Conservation (phyloP, 2,888 invertebrate genomes). For the Cremastinae sp. region DNA sequence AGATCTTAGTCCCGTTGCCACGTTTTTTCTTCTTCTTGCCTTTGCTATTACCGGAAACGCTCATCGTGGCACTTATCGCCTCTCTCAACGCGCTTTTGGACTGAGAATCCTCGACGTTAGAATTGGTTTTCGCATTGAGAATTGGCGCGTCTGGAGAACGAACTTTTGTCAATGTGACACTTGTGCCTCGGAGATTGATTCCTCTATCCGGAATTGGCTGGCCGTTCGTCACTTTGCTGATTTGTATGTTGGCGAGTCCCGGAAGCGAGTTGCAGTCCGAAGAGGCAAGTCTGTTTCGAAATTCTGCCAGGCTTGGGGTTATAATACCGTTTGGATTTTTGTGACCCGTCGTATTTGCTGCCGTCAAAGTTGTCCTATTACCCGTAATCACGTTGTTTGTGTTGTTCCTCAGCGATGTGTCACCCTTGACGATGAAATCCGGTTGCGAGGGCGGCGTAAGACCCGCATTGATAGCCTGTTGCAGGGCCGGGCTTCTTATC, state of each 20-base stretch:
- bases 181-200: conserved; percentile 77
- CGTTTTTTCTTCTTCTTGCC: conserved; percentile 79
- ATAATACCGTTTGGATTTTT: conserved; percentile 72
- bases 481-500: conserved; percentile 88
- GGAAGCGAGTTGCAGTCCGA: conserved; percentile 73
- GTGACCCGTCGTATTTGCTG: conserved; percentile 56
- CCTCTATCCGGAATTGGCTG: conserved; percentile 78
- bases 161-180: conserved; percentile 78
- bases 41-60: conserved; percentile 64
- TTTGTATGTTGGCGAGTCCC: conserved; percentile 77
- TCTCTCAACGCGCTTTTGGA: conserved; percentile 68
- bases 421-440: conserved; percentile 78
- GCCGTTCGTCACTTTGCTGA: conserved; percentile 78
- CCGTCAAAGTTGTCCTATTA: conserved; percentile 55
- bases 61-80: conserved; percentile 68
- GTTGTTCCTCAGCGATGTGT: conserved; percentile 56
- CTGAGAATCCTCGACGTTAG: conserved; percentile 62
- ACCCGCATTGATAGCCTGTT: conserved; percentile 79
- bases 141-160: conserved; percentile 61
- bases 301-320: conserved; percentile 74
- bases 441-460: conserved; percentile 77
- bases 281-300: conserved; percentile 69
- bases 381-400: conserved; percentile 48
- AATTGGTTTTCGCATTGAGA: conserved; percentile 57
- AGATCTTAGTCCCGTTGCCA: conserved; percentile 74